Percentiles rank a stretch among this genome's conserved stretches.
These are phyloP conservation scores for Phrynocephalus guinanensis DNA, from an alignment of 2,797 vertebrate genomes.

Conservation along the genomic window DNA sequence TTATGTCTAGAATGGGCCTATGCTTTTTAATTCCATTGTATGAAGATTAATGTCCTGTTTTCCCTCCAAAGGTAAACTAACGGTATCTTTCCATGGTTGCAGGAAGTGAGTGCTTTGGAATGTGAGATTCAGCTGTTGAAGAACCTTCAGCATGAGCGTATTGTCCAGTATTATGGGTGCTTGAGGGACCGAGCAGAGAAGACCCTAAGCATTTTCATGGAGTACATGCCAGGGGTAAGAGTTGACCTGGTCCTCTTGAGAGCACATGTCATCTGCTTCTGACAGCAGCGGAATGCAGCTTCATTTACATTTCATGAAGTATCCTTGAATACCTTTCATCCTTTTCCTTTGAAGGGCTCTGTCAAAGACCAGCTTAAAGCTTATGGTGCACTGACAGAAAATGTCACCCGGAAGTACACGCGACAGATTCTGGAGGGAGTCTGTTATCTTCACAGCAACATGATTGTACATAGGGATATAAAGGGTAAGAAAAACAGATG, in stretches of 20 bases:
- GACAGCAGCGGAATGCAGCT: not conserved
- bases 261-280: not conserved
- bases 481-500: constrained; percentile 84
- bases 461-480: constrained; percentile 99
- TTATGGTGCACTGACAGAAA: constrained; percentile 95
- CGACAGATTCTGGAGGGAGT: constrained; percentile 97
- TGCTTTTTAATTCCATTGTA: constrained; percentile 3
- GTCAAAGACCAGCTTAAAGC: constrained; percentile 98
- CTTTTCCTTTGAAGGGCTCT: constrained; percentile 85
- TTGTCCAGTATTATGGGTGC: constrained; percentile 96
- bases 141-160: constrained; percentile 95
- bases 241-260: not conserved
- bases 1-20: not conserved
- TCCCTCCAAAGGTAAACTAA: not conserved
- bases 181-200: constrained; percentile 92
- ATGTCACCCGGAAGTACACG: constrained; percentile 95
- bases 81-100: constrained; percentile 35
- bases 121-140: constrained; percentile 98
- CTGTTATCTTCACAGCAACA: constrained; percentile 98
- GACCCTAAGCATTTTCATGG: constrained; percentile 98
- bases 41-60: not conserved
- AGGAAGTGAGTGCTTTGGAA: constrained; percentile 97
- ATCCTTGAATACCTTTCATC: not conserved
- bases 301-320: not conserved
- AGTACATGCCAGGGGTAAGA: constrained; percentile 97